Evolutionary conservation across 2,888 invertebrate species (phyloP).

Genomic region (Diplolepis rosae): DNA sequence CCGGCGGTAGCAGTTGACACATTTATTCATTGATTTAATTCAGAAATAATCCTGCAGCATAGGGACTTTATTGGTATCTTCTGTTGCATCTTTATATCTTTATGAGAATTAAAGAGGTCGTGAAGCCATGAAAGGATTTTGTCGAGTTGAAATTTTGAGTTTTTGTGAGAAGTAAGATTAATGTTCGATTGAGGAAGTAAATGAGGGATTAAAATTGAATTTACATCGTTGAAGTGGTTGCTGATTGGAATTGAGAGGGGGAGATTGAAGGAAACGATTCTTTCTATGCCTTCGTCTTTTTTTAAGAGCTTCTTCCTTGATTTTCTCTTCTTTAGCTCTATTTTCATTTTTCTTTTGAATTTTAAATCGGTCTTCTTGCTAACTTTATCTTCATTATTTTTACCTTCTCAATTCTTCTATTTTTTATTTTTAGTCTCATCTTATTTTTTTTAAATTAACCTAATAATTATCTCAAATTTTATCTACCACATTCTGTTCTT

Average conservation of each 20-base stretch:
- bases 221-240: slow-evolving; percentile 17
- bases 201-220: slow-evolving; percentile 20
- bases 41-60: slow-evolving; percentile 53
- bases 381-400: neutral
- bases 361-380: neutral
- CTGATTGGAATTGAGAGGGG: slow-evolving; percentile 11
- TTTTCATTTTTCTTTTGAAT: neutral
- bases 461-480: too few species aligned
- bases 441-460: neutral
- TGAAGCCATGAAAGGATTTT: neutral
- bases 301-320: neutral
- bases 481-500: too few species aligned
- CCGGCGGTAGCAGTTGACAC: slow-evolving; percentile 35
- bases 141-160: neutral
- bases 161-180: slow-evolving; percentile 24
- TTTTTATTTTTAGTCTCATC: neutral
- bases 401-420: neutral
- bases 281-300: neutral
- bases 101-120: neutral
- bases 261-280: neutral
- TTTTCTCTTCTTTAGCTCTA: neutral
- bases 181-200: slow-evolving; percentile 15
- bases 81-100: neutral
- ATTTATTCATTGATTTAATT: slow-evolving; percentile 52
- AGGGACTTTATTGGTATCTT: slow-evolving; percentile 45